A percentile compares a stretch with the other conserved stretches of the same genome.
Evolutionary conservation across 2,888 invertebrate genomes (phyloP).

Genomic region (Choristoneura rosaceana): DNA sequence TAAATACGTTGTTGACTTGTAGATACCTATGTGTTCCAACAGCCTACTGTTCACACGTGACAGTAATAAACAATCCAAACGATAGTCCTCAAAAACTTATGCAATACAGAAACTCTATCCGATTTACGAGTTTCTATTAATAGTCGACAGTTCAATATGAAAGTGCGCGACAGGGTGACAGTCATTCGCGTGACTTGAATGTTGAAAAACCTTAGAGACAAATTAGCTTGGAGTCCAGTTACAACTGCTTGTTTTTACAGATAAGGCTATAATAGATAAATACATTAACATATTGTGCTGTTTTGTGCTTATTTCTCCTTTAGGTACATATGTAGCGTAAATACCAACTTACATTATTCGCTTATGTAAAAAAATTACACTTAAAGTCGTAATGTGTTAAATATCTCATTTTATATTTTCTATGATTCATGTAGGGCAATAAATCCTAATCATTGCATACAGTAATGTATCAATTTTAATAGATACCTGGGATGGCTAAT

Average conservation of each 20-base stretch:
- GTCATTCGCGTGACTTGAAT: slow-evolving; percentile 8
- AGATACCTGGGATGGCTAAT: background rate
- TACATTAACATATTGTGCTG: too few relatives aligned
- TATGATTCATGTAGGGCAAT: too few relatives aligned
- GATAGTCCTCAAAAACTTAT: slow-evolving; percentile 25
- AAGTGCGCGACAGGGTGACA: slow-evolving; percentile 22
- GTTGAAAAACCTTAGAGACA: background rate
- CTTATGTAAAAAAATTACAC: too few relatives aligned
- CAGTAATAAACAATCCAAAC: slow-evolving; percentile 22
- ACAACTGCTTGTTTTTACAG: too few relatives aligned
- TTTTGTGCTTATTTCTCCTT: too few relatives aligned
- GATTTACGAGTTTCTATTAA: slow-evolving; percentile 34
- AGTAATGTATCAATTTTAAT: background rate
- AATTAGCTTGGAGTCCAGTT: background rate
- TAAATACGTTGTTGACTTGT: background rate
- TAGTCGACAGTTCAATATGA: slow-evolving; percentile 33
- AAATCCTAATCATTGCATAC: background rate
- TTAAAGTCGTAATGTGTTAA: too few relatives aligned
- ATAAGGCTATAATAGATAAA: too few relatives aligned
- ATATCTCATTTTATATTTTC: too few relatives aligned
- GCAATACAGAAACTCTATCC: slow-evolving; percentile 37
- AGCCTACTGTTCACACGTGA: slow-evolving; percentile 31
- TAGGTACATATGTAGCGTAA: too few relatives aligned
- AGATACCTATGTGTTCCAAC: slow-evolving; percentile 18
- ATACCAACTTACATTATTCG: too few relatives aligned